phyloP scores from a whole-genome alignment of 2,797 vertebrate species.

The Neosilurus hyrtlii region DNA sequence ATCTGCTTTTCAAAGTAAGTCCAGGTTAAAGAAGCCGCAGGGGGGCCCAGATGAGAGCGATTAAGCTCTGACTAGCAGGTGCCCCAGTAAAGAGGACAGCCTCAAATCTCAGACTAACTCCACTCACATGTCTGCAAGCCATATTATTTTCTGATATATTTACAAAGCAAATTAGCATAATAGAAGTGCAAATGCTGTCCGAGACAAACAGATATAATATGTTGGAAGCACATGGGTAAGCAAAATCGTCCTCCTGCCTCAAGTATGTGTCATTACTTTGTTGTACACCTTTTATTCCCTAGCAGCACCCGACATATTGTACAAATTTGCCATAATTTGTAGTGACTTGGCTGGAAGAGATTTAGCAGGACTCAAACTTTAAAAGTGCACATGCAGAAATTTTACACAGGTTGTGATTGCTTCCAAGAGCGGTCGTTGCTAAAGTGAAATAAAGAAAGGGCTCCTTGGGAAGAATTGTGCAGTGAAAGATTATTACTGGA shows the following conservation, averaged over 20 bases:
- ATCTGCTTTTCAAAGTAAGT: slow-evolving; percentile 75
- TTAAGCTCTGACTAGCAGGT: slow-evolving; percentile 82
- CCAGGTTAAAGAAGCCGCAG: slow-evolving; percentile 80
- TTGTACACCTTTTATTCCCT: slow-evolving; percentile 23
- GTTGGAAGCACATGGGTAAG: slow-evolving; percentile 35
- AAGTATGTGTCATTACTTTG: slow-evolving; percentile 28
- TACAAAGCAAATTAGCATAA: slow-evolving; percentile 43
- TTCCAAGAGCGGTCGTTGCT: slow-evolving; percentile 24
- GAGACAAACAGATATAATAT: slow-evolving; percentile 49
- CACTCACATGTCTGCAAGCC: slow-evolving; percentile 38
- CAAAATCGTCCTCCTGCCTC: slow-evolving; percentile 25
- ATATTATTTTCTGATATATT: slow-evolving; percentile 45
- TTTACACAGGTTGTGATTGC: slow-evolving; percentile 8
- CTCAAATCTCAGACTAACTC: slow-evolving; percentile 31
- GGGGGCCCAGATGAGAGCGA: slow-evolving; percentile 85
- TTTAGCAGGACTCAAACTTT: slow-evolving; percentile 19
- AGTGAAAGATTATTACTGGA: slow-evolving; percentile 11
- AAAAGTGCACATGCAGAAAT: slow-evolving; percentile 36
- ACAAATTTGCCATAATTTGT: slow-evolving; percentile 30
- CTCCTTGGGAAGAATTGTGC: slow-evolving; percentile 22
- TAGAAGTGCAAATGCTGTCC: slow-evolving; percentile 29
- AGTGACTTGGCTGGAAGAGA: slow-evolving; percentile 20
- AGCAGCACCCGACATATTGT: slow-evolving; percentile 12
- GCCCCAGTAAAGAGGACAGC: slow-evolving; percentile 60
- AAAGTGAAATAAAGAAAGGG: slow-evolving; percentile 25